Base-by-base conservation (phyloP, 2,888 invertebrate genomes). In the Dryomyza anilis region DNA sequence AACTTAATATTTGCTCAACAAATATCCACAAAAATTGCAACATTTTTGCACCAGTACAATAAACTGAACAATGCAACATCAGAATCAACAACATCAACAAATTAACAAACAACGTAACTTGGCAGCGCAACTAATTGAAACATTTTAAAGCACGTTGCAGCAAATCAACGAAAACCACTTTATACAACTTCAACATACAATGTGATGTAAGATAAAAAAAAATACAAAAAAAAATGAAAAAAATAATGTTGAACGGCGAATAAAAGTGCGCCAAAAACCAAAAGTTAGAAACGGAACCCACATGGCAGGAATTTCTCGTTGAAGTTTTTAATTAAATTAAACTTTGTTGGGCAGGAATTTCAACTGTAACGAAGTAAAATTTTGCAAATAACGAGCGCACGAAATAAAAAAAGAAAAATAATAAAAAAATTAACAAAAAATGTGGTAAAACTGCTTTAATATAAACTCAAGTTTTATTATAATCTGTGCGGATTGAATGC, bases 281-380 rank as follows among this genome's bases (percentile, higher is more conserved):
- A 21, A 23, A 4, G 33, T 36, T 23, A 14, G 14, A 23, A 55
- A 36, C 19, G 23, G 14, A 27, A 16, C 46, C 58, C 55, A 36
- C 55, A 55, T 55, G 55, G 55, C 55, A 30, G 29, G 29, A 58
- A 58, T 58, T 58, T 7, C 29, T 46, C 27, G 58, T 45, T 46
- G 46, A 58, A 58, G 58, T 58, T 58, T 57, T 58, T 58, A 58
- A 58, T 58, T 58, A 58, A 58, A 58, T 58, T 27, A 30, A 58
- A 58, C 58, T 58, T 58, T 58, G 58, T 21, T 23, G 29, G 8
- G 46, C 46, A 14, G 58, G 46, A 58, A 58, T 58, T 46, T 58
- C 10, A 14, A n/a, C n/a, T n/a, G n/a, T n/a, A n/a, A n/a, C n/a
- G n/a, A n/a, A n/a, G n/a, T n/a, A n/a, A 30, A 29, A 23, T 29